phyloP scores from a whole-genome alignment of 23 tunicate species.

The Botrylloides violaceus region DNA sequence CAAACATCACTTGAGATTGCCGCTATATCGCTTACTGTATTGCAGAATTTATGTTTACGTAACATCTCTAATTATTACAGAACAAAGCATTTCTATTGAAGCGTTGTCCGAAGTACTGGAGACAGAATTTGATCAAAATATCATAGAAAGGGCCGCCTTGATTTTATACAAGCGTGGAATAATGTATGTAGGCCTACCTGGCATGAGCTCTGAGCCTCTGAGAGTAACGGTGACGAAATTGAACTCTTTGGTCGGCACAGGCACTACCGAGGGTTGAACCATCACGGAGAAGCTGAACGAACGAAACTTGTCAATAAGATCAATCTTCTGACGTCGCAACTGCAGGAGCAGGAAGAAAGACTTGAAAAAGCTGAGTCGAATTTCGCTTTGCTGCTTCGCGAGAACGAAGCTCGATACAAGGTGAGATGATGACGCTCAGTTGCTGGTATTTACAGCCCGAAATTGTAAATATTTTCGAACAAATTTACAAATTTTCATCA shows the following conservation, averaged over 20 bases:
- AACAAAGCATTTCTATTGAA: conserved; percentile 19
- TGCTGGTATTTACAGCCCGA: too few species aligned
- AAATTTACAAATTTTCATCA: neutral
- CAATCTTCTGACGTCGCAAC: conserved; percentile 17
- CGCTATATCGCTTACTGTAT: too few species aligned
- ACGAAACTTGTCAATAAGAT: conserved; percentile 11
- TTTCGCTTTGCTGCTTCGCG: neutral
- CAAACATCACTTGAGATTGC: too few species aligned
- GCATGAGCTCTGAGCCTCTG: too few species aligned
- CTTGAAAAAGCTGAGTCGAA: conserved; percentile 5
- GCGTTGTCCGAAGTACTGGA: conserved; percentile 26
- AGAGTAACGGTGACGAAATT: too few species aligned
- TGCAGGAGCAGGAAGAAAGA: conserved; percentile 25
- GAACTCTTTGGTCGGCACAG: too few species aligned
- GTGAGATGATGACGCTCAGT: too few species aligned
- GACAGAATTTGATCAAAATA: conserved; percentile 19
- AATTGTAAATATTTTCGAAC: neutral
- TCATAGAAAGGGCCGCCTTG: conserved; percentile 19
- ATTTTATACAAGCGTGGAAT: conserved; percentile 20
- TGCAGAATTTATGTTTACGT: too few species aligned
- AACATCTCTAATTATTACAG: too few species aligned
- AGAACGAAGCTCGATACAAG: conserved; percentile 7
- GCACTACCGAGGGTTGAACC: conserved; percentile 11
- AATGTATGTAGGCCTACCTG: conserved; percentile 7
- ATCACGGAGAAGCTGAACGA: conserved; percentile 16